Percentiles rank a stretch among this genome's conserved stretches.
These are phyloP conservation scores for Nerophis ophidion DNA, from an alignment of 2,113 vertebrate genomes.

Conservation along the genomic window DNA sequence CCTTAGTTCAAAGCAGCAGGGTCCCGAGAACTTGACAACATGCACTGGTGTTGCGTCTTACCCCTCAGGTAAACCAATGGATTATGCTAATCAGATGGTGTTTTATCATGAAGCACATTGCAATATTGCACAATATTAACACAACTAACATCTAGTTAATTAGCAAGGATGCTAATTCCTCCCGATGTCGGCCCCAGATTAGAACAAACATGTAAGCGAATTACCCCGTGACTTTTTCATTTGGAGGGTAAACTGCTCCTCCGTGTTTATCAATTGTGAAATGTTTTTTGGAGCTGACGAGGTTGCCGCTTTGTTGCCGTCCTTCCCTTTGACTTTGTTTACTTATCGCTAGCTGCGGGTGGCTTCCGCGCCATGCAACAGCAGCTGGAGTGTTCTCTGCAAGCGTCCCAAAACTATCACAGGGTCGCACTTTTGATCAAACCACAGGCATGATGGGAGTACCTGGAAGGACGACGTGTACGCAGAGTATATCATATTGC, in stretches of 20 bases:
- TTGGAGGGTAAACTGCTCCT: neutral
- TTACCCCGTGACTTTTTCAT: conserved; percentile 4
- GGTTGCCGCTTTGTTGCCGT: conserved; percentile 19
- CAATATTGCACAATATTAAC: conserved; percentile 21
- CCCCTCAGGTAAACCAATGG: conserved; percentile 38
- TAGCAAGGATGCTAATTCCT: conserved; percentile 30
- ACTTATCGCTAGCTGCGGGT: conserved; percentile 10
- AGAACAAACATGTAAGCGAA: conserved; percentile 4
- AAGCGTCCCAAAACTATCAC: conserved; percentile 36
- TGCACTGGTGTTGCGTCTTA: conserved; percentile 15
- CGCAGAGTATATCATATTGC: neutral
- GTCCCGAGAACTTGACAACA: neutral
- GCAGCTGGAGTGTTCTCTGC: conserved; percentile 15
- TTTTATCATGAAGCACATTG: conserved; percentile 43
- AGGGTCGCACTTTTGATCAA: conserved; percentile 40
- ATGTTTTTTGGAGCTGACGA: neutral
- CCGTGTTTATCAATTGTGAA: neutral
- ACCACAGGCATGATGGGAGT: conserved; percentile 34
- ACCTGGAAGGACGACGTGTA: conserved; percentile 11
- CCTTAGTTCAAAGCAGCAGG: conserved; percentile 2
- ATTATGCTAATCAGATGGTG: conserved; percentile 49
- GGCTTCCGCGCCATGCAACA: conserved; percentile 4
- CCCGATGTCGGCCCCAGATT: conserved; percentile 17
- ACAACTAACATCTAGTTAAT: conserved; percentile 24
- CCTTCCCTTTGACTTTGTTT: conserved; percentile 37